phyloP scores from a whole-genome alignment of 2,113 vertebrate genomes.

The Pseudopipra pipra region DNA sequence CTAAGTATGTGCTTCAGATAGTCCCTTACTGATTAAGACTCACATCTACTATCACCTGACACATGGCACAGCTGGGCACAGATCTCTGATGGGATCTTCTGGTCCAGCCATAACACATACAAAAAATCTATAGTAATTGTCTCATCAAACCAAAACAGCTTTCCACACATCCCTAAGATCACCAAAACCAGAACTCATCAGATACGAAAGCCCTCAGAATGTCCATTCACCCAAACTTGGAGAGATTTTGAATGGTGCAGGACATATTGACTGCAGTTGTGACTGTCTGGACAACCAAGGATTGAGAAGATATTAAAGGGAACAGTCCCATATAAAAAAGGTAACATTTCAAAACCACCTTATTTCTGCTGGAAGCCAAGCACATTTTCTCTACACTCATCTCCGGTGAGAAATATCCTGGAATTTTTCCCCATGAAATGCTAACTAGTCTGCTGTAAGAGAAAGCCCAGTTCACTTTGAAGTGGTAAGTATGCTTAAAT shows the following conservation, averaged over 20 bases:
- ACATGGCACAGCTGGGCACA: neutral
- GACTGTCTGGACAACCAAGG: neutral
- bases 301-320: neutral
- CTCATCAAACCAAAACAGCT: neutral
- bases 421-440: neutral
- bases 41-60: neutral
- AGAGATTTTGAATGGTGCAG: neutral
- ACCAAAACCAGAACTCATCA: neutral
- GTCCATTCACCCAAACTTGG: neutral
- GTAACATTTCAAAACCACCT: neutral
- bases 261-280: neutral
- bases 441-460: neutral
- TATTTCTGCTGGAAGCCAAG: conserved; percentile 15
- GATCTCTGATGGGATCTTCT: neutral
- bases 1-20: neutral
- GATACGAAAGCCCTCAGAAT: neutral
- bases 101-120: neutral
- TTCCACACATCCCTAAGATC: neutral
- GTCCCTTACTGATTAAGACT: neutral
- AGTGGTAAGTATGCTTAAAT: conserved; percentile 34
- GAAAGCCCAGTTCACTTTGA: conserved; percentile 32
- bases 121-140: neutral
- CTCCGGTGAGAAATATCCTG: neutral
- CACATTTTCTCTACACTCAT: neutral
- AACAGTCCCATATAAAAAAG: neutral